Evolutionary conservation across 2,113 vertebrate species (phyloP).

Genomic region (Callorhinus ursinus): DNA sequence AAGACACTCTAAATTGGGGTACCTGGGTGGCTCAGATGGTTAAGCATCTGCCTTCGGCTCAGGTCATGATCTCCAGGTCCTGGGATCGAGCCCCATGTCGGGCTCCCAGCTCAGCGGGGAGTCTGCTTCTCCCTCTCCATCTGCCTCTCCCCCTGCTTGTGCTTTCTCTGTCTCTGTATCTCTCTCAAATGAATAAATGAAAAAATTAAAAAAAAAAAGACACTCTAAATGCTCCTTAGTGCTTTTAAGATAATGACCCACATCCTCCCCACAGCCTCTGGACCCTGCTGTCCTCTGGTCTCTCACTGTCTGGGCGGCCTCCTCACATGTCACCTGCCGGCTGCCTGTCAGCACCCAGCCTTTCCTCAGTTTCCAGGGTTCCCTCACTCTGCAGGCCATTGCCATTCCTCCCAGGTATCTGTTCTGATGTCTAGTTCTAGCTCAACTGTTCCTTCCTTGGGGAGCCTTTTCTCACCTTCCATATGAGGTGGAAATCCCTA

Average conservation of each 20-base stretch:
- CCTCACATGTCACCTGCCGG: background rate
- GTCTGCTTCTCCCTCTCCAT: no score
- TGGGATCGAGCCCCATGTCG: no score
- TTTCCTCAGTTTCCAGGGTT: no score
- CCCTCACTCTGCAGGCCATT: background rate
- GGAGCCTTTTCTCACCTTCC: background rate
- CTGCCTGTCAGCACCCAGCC: fast-evolving
- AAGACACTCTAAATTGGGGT: background rate
- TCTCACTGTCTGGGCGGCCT: background rate
- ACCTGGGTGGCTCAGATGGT: no score
- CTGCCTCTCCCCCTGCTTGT: no score
- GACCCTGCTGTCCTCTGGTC: no score
- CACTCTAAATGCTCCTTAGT: background rate
- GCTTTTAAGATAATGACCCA: background rate
- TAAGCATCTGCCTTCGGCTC: no score
- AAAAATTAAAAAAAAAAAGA: background rate
- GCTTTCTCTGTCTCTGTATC: no score
- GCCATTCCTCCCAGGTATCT: background rate
- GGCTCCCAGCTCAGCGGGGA: no score
- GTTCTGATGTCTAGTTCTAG: background rate
- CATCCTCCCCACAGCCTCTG: background rate
- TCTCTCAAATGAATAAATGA: no score
- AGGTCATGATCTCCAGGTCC: no score
- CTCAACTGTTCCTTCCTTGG: background rate
- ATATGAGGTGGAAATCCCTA: background rate